Base-by-base conservation (phyloP, 2,113 vertebrate species). In the Notothenia rossii region DNA sequence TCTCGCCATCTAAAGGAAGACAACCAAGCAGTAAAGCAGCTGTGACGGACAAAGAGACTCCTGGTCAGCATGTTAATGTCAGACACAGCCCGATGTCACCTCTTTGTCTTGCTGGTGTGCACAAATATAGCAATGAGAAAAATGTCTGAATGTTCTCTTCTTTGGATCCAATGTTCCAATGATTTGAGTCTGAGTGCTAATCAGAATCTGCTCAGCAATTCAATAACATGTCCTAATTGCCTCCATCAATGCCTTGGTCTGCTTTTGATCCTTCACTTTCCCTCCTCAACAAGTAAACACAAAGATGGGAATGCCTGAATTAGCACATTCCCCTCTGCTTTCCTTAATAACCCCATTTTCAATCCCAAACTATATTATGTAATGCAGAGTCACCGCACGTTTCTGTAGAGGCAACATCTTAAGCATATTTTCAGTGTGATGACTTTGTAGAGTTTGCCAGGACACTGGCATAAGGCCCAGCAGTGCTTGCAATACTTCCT, bases 341-440 rank as follows among this genome's bases (percentile, higher is more conserved):
- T 50, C 25, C n/a, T 68, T 55, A 50, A 55, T 87, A 40, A 40
- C 7, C 71, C 40, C 67, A 75, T 18, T 60, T 91, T 68, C 67
- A 36, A 70, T 63, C 59, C 61, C 14, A 61, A 74, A 92, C 72
- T 69, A 22, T 22, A 88, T 94, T 90, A 91, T 83, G 83, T 87
- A 93, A 93, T 75, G 71, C 56, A 66, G 68, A 86, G 86, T 51
- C 73, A 82, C 64, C 59, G 17, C 61, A 49, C 70, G 18, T 79
- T 56, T 82, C 82, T 75, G 67, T 50, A 12, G 79, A 84, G 74
- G 83, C 80, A 72, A 73, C 88, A 92, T 93, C 87, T 90, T 66
- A 66, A 51, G 55, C 88, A 92, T 92, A 91, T 87, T 92, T 93
- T 70, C 71, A 84, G 60, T 54, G 76, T 85, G 89, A 91, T 81